Evolutionary conservation across 2,113 vertebrate species (phyloP).

Genomic region (Callospermophilus lateralis): DNA sequence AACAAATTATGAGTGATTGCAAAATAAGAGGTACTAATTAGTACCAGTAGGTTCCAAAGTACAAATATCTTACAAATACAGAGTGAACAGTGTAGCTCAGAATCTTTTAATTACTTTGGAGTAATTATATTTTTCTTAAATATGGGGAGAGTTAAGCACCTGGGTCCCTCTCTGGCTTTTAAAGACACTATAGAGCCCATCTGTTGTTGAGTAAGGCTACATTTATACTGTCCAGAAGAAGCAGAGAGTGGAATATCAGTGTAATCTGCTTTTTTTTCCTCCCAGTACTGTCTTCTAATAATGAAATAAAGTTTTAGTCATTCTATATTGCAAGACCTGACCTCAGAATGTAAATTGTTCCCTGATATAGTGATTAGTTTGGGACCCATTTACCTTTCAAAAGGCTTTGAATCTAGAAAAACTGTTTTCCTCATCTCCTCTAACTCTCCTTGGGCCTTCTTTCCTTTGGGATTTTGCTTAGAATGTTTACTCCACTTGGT

Average conservation of each 20-base stretch:
- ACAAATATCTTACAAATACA: slow-evolving; percentile 75
- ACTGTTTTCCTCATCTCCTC: neutral
- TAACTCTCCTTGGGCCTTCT: neutral
- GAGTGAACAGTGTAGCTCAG: slow-evolving; percentile 57
- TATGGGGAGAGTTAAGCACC: slow-evolving; percentile 49
- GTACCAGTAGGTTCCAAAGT: slow-evolving; percentile 65
- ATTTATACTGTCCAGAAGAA: neutral
- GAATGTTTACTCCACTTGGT: neutral
- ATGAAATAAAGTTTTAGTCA: neutral
- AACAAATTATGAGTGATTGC: slow-evolving; percentile 82
- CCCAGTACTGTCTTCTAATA: too few species aligned
- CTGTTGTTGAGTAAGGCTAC: neutral
- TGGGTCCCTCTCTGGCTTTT: slow-evolving; percentile 31
- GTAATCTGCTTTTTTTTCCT: neutral
- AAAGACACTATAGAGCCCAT: slow-evolving; percentile 10
- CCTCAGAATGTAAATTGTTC: neutral
- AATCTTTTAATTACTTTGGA: slow-evolving; percentile 72
- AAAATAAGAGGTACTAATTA: slow-evolving; percentile 82
- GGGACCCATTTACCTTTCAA: neutral
- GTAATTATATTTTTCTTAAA: slow-evolving; percentile 63
- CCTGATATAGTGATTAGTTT: slow-evolving; percentile 26
- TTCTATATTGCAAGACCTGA: neutral
- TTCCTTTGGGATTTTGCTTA: neutral
- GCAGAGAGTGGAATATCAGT: neutral
- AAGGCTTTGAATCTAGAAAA: slow-evolving; percentile 19